Evolutionary conservation across 2,797 vertebrate genomes (phyloP), one percentile per base, ranked within the genome.

Genomic region (Artibeus lituratus): DNA sequence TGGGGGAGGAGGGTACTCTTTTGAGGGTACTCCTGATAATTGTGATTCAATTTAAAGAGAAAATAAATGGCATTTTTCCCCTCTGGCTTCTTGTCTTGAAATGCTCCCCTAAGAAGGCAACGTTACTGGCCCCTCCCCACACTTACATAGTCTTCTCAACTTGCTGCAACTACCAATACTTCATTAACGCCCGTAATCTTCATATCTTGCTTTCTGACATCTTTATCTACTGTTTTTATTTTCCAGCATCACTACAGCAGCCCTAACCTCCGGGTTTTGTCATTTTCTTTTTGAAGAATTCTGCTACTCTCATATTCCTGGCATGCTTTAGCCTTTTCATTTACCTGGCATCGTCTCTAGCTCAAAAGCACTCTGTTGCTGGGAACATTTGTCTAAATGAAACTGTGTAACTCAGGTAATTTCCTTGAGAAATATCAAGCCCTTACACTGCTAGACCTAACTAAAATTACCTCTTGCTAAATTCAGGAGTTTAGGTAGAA

Each of bases 221-320:
- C 53, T 94, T 62, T 80, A 70, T 29, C 85, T 42, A 70, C 14
- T 76, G 51, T 81, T 90, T 91, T 87, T n/a, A 81, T 70, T 77
- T 81, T 89, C 83, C 47, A 18, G 88, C 39, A 47, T 24, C 10
- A 81, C 32, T 67, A 87, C 0, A 80, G 57, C 22, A 83, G 22
- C 21, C 44, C 12, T 57, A 39, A 94, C 57, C 78, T 90, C 55
- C 12, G 84, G 78, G 19, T 49, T 82, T 7, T 73, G 0, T 74
- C 26, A 92, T 94, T 91, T 93, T 88, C 55, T 95, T 90, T 93
- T 35, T 77, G 59, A 92, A 93, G 57, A 94, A 87, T 92, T 89
- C 35, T 91, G 82, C 76, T 47, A 65, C n/a, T 73, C n/a, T 53
- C 87, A 89, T 62, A 65, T 22, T 86, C n/a, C 32, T 91, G 21